Base-by-base conservation (phyloP, 1,140 invertebrate genomes). In the Brachionus rotundiformis region DNA sequence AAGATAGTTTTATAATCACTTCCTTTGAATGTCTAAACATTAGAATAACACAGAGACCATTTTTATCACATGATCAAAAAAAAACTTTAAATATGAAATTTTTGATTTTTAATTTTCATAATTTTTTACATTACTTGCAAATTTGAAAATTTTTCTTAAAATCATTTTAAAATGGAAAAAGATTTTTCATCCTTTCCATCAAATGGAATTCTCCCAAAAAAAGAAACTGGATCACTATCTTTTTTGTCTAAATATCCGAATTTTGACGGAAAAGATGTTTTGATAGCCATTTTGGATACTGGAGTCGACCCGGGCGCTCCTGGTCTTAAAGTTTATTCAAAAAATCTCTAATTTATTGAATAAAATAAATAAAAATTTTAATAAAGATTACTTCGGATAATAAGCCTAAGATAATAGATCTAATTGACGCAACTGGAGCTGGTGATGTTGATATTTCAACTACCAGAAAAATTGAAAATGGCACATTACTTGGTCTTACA, bases 221-320 rank as follows among this genome's bases (percentile, higher is more conserved):
- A 94, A 89, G 95, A 98, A 89, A 98, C 95, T 68, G 94, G 93
- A 76, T 93, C 95, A 25, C 90, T 91, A 31, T 91, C 92, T 79
- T 98, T 98, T 89, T 85, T 98, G 25, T 92, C 90, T 83, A 96
- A 96, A 89, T 92, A 96, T 90, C 95, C 95, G 0, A 90, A 92
- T 82, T 97, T 93, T 88, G 95, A 99, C 91, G 96, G 96, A 7
- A 91, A 93, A 86, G 93, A 92, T 85, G 92, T 94, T 36, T 89
- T 93, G 83, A 96, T 99, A 86, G 97, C 95, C 47, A 94, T 99
- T 86, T 92, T 98, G 82, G 97, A 98, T 89, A 96, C 95, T 33
- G 97, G 97, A 16, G 93, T 99, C 81, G 97, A 99, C 90, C 96
- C 96, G 41, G 94, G 94, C 59, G 94, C 95, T 13, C 91, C 92